Conservation (phyloP, 1,140 invertebrate species). For the Notospermus geniculatus region DNA sequence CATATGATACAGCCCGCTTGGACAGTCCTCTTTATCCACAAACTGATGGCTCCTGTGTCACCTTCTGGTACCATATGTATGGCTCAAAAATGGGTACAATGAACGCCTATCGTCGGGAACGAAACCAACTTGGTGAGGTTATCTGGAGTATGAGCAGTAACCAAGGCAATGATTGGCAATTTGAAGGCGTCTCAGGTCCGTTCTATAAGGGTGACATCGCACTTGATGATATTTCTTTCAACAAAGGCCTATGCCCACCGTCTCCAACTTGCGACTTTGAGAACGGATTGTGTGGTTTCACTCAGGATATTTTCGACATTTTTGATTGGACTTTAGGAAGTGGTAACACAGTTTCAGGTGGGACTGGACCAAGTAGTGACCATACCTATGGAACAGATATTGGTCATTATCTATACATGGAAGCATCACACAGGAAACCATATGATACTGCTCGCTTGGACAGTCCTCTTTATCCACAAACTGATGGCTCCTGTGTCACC, state of each 20-base stretch:
- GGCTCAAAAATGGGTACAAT: conserved; percentile 56
- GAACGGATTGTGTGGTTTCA: conserved; percentile 41
- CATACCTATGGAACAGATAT: conserved; percentile 43
- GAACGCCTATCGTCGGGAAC: conserved; percentile 28
- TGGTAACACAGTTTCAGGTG: conserved; percentile 31
- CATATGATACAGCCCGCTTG: conserved; percentile 38
- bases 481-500: conserved; percentile 22
- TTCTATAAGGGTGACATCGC: conserved; percentile 43
- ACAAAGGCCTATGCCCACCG: conserved; percentile 30
- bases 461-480: conserved; percentile 27
- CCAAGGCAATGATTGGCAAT: conserved; percentile 43
- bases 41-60: conserved; percentile 24
- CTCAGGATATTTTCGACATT: conserved; percentile 37
- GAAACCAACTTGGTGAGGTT: conserved; percentile 3
- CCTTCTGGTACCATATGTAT: conserved; percentile 76
- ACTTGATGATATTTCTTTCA: conserved; percentile 52
- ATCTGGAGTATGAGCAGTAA: conserved; percentile 39
- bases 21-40: conserved; percentile 27
- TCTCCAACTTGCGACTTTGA: conserved; percentile 25
- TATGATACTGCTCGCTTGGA: conserved; percentile 39
- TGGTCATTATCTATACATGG: conserved; percentile 41
- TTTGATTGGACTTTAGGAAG: conserved; percentile 45
- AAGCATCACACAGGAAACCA: conserved; percentile 36
- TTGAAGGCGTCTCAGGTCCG: conserved; percentile 28
- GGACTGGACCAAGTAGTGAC: conserved; percentile 42